These are phyloP conservation scores for Oscarella lobularis DNA, from an alignment of 37 sponge, comb jelly and placozoan genomes.

Conservation along the genomic window DNA sequence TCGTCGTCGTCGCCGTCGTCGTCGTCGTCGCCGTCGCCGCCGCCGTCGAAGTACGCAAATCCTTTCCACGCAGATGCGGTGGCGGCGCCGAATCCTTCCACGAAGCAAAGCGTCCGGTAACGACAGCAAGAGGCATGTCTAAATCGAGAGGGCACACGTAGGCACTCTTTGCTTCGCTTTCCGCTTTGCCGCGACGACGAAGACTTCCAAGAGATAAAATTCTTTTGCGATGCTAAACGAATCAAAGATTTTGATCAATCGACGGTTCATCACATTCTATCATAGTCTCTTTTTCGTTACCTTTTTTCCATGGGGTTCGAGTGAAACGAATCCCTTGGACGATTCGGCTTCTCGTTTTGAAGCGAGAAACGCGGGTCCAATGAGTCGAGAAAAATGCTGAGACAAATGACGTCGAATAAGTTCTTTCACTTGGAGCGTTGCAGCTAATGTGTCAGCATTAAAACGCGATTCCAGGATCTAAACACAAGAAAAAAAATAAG, in stretches of 20 bases:
- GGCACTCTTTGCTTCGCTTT: not conserved
- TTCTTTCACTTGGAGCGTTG: not conserved
- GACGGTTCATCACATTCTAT: too few species aligned
- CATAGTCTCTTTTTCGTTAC: not conserved
- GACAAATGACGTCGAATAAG: not conserved
- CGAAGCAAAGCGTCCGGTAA: not conserved
- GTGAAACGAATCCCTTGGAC: not conserved
- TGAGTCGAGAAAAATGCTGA: not conserved
- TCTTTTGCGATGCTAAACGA: not conserved
- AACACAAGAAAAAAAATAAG: not conserved
- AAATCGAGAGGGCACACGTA: not conserved
- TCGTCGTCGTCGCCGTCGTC: too few species aligned
- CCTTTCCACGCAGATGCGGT: too few species aligned
- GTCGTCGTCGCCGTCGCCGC: too few species aligned
- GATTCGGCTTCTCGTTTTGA: not conserved
- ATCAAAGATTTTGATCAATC: not conserved
- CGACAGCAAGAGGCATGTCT: not conserved
- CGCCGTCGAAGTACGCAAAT: too few species aligned
- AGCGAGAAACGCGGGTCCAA: not conserved
- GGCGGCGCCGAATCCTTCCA: too few species aligned
- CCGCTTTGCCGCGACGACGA: not conserved
- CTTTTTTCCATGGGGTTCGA: not conserved
- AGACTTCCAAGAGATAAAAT: not conserved
- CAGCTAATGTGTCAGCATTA: not conserved
- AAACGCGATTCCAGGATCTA: not conserved